Evolutionary conservation across 2,888 invertebrate genomes (phyloP).

Genomic region (Andrena marginata): DNA sequence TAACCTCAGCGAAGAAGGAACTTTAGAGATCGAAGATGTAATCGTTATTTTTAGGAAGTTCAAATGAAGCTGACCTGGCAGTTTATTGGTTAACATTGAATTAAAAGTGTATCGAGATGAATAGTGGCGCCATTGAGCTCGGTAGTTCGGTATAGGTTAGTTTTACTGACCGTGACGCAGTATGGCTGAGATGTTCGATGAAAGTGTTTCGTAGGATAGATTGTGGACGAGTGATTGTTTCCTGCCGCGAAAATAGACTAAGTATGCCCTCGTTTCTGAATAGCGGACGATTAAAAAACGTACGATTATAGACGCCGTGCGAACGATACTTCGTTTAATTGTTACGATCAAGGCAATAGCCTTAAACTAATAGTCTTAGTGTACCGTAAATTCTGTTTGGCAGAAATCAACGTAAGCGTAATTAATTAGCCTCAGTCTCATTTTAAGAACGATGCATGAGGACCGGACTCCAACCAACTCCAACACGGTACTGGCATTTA

Average conservation of each 20-base stretch:
- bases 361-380: conserved; percentile 37
- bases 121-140: not conserved
- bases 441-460: conserved; percentile 36
- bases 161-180: conserved; percentile 1
- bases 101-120: conserved; percentile 4
- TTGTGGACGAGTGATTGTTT: conserved; percentile 2
- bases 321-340: conserved; percentile 10
- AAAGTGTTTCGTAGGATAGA: not conserved
- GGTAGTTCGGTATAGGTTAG: not conserved
- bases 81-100: conserved; percentile 40
- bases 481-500: conserved; percentile 16
- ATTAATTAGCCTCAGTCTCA: conserved; percentile 63
- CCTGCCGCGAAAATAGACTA: conserved; percentile 13
- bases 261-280: conserved; percentile 36
- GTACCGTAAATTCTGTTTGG: conserved; percentile 49
- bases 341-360: conserved; percentile 44
- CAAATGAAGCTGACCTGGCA: conserved; percentile 36
- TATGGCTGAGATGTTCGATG: not conserved
- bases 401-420: conserved; percentile 70
- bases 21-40: conserved; percentile 24
- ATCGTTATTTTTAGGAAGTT: conserved; percentile 1
- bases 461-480: conserved; percentile 33
- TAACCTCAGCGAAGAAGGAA: conserved; percentile 23
- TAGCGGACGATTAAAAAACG: conserved; percentile 10
- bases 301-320: conserved; percentile 11